Conservation (phyloP, 2,888 invertebrate genomes). For the Tyria jacobaeae region DNA sequence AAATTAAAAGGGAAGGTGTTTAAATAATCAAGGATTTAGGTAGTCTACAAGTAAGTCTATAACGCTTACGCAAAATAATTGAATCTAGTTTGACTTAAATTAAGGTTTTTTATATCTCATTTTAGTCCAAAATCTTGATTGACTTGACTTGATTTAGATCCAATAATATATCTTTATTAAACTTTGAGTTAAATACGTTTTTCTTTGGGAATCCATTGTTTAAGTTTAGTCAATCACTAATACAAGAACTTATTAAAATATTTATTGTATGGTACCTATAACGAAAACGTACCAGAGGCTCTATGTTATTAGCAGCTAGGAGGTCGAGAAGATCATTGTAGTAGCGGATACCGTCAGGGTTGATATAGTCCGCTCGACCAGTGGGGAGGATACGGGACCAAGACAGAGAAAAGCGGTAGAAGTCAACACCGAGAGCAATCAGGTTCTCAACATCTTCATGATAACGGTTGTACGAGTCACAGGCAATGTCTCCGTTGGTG, state of each 20-base stretch:
- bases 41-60: too few relatives aligned
- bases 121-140: too few relatives aligned
- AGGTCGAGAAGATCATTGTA: conserved; percentile 89
- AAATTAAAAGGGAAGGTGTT: not conserved
- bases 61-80: not conserved
- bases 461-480: conserved; percentile 90
- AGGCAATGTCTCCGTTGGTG: conserved; percentile 89
- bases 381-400: conserved; percentile 89
- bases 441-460: conserved; percentile 86
- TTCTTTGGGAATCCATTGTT: too few relatives aligned
- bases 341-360: conserved; percentile 88
- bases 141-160: too few relatives aligned
- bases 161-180: too few relatives aligned
- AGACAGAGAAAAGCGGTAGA: conserved; percentile 87
- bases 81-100: too few relatives aligned
- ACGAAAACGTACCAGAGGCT: conserved; percentile 83
- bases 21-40: not conserved
- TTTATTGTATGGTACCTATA: not conserved
- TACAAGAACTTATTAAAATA: too few relatives aligned
- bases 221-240: too few relatives aligned
- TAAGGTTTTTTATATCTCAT: too few relatives aligned
- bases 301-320: conserved; percentile 87
- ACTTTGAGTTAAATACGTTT: too few relatives aligned
- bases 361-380: conserved; percentile 85
- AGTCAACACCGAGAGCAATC: conserved; percentile 83